Conservation (phyloP, 2,888 invertebrate genomes). For the Acleris laterana region DNA sequence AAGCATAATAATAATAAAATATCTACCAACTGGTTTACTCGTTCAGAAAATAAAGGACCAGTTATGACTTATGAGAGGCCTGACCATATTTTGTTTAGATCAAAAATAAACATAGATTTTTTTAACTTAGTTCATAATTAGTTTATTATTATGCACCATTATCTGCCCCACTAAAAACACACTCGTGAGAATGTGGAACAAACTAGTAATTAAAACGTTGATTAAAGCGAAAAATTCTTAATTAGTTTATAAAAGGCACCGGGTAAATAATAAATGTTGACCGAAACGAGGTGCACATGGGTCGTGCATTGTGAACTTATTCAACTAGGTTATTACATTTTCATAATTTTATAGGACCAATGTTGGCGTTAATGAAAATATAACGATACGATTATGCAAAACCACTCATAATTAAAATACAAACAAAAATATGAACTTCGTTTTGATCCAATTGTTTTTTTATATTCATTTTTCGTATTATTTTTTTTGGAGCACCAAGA, state of each 20-base stretch:
- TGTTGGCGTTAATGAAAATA: background rate
- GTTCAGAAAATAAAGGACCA: too few relatives aligned
- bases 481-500: too few relatives aligned
- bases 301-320: conserved; percentile 13
- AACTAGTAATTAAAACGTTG: conserved; percentile 32
- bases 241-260: conserved; percentile 35
- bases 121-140: too few relatives aligned
- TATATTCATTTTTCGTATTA: too few relatives aligned
- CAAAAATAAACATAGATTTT: too few relatives aligned
- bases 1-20: too few relatives aligned
- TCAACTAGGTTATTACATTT: conserved; percentile 7
- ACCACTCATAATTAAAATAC: background rate
- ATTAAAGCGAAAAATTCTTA: conserved; percentile 31
- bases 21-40: too few relatives aligned
- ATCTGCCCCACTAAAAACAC: background rate
- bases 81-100: too few relatives aligned
- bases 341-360: background rate
- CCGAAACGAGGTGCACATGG: conserved; percentile 10
- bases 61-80: too few relatives aligned
- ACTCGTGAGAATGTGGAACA: conserved; percentile 4
- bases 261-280: conserved; percentile 31
- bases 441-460: too few relatives aligned
- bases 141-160: background rate
- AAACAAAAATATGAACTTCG: background rate
- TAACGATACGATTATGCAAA: background rate